Evolutionary conservation across 2,888 invertebrate genomes (phyloP).

Genomic region (Nemapogon koenigi): DNA sequence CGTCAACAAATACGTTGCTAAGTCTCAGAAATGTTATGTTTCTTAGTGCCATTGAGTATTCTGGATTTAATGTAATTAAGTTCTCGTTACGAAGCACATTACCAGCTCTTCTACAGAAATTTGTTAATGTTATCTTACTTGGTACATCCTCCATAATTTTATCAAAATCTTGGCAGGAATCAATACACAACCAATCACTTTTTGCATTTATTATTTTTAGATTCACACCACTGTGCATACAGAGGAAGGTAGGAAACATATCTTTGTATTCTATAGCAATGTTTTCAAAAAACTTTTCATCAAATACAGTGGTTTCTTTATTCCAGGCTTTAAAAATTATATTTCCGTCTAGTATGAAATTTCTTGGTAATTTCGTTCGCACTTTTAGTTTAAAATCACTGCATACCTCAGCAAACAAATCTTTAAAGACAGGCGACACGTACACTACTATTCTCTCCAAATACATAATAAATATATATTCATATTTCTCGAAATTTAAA

Average conservation of each 20-base stretch:
- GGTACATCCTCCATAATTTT: conserved; percentile 20
- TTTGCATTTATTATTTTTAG: conserved; percentile 22
- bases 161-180: conserved; percentile 25
- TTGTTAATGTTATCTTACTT: conserved; percentile 24
- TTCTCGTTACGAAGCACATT: conserved; percentile 18
- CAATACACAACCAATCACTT: conserved; percentile 28
- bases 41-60: conserved; percentile 18
- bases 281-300: conserved; percentile 21
- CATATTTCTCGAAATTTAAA: conserved; percentile 24
- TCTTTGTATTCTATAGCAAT: conserved; percentile 23
- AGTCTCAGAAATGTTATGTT: conserved; percentile 25
- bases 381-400: conserved; percentile 23
- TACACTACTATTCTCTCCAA: conserved; percentile 26
- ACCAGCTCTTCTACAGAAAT: conserved; percentile 26
- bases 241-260: conserved; percentile 28
- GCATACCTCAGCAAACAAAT: conserved; percentile 21
- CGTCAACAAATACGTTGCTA: conserved; percentile 23
- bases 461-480: conserved; percentile 30
- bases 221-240: conserved; percentile 22
- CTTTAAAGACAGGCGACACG: conserved; percentile 23
- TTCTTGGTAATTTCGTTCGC: conserved; percentile 19
- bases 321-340: conserved; percentile 31
- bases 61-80: conserved; percentile 21
- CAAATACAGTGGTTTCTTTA: conserved; percentile 22
- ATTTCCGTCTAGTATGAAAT: conserved; percentile 27